phyloP scores from a whole-genome alignment of 2,113 vertebrate genomes.

The Chaenogobius annularis region DNA sequence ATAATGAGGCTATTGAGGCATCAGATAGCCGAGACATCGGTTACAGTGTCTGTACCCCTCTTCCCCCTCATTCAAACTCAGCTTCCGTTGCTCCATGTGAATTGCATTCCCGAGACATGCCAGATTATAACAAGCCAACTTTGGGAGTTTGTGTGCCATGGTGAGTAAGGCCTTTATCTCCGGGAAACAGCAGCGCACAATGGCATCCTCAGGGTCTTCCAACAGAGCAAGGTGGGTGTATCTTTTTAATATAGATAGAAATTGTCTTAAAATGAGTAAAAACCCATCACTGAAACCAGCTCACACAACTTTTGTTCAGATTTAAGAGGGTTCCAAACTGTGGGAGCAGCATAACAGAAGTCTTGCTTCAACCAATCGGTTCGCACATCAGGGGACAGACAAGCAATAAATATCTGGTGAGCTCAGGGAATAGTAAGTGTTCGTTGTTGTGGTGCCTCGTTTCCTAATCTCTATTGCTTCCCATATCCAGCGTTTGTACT shows the following conservation, averaged over 20 bases:
- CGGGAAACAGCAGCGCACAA: constrained; percentile 62
- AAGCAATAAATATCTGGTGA: too few species aligned
- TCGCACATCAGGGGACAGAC: too few species aligned
- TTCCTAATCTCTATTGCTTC: too few species aligned
- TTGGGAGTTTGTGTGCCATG: constrained; percentile 49
- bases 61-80: background rate
- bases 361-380: too few species aligned
- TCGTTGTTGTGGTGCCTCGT: too few species aligned
- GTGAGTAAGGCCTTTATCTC: constrained; percentile 63
- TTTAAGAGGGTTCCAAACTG: too few species aligned
- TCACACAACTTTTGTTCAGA: too few species aligned
- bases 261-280: constrained; percentile 35
- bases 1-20: constrained; percentile 11
- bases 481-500: too few species aligned
- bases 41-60: constrained; percentile 5
- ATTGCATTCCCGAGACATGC: constrained; percentile 23
- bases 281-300: too few species aligned
- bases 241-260: constrained; percentile 25
- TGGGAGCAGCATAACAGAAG: too few species aligned
- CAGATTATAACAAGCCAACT: constrained; percentile 61
- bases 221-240: constrained; percentile 55
- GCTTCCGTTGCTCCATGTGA: constrained; percentile 15
- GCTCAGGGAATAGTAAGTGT: too few species aligned
- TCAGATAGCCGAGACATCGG: constrained; percentile 1
- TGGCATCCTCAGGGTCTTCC: constrained; percentile 54